phyloP scores from a whole-genome alignment of 2,888 invertebrate species.

The Fragum fragum region DNA sequence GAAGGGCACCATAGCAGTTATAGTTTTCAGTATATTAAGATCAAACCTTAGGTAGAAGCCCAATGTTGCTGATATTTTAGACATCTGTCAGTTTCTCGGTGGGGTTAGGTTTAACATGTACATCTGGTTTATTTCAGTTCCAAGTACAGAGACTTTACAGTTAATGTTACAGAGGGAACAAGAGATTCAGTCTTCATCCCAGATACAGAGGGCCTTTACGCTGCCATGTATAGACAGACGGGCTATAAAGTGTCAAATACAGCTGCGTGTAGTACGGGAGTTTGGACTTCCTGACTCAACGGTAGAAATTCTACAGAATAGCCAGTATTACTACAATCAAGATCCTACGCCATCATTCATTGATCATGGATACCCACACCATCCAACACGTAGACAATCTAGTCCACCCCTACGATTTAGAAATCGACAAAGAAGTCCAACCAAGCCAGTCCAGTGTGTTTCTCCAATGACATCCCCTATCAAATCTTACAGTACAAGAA shows the following conservation, averaged over 20 bases:
- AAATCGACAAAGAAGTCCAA: constrained; percentile 49
- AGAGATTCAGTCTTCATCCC: constrained; percentile 93
- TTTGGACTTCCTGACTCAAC: constrained; percentile 97
- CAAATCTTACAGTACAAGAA: constrained; percentile 44
- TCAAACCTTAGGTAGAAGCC: too few species aligned
- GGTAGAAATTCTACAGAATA: constrained; percentile 90
- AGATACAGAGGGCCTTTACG: constrained; percentile 93
- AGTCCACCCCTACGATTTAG: constrained; percentile 84
- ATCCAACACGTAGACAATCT: constrained; percentile 47
- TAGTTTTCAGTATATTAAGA: too few species aligned
- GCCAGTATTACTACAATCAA: constrained; percentile 79
- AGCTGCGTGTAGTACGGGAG: constrained; percentile 96
- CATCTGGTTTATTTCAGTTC: constrained; percentile 88
- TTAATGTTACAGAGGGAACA: constrained; percentile 95
- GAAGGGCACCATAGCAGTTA: too few species aligned
- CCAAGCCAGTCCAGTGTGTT: constrained; percentile 68
- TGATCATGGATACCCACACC: constrained; percentile 47
- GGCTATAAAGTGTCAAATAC: constrained; percentile 92
- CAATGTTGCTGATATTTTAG: too few species aligned
- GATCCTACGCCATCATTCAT: constrained; percentile 61
- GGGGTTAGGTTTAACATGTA: too few species aligned
- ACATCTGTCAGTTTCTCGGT: too few species aligned
- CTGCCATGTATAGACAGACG: constrained; percentile 91
- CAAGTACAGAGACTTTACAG: constrained; percentile 92
- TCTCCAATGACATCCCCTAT: constrained; percentile 64